phyloP scores from a whole-genome alignment of 2,888 invertebrate genomes.

The Hirtodrosophila histrioides region DNA sequence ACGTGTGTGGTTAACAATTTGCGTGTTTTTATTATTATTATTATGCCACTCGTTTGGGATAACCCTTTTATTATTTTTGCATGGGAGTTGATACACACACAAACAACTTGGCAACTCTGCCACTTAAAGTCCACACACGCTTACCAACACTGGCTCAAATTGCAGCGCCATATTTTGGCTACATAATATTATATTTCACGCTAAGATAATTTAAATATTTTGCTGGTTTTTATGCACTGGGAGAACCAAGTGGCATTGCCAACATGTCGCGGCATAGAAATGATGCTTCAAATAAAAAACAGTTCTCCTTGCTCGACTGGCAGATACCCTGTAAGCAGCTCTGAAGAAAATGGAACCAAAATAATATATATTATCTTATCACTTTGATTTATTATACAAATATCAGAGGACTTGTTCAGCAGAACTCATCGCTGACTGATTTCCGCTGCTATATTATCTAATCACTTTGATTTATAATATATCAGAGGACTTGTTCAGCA shows the following conservation, averaged over 20 bases:
- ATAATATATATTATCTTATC: too few relatives aligned
- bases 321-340: background rate
- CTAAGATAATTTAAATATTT: constrained; percentile 44
- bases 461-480: background rate
- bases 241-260: constrained; percentile 31
- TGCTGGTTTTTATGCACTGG: constrained; percentile 7
- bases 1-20: constrained; percentile 60
- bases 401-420: too few relatives aligned
- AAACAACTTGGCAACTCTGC: constrained; percentile 16
- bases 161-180: constrained; percentile 29
- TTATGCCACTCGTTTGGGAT: too few relatives aligned
- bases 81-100: too few relatives aligned
- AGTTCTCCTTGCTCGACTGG: background rate
- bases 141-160: constrained; percentile 36
- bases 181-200: constrained; percentile 36
- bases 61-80: constrained; percentile 34
- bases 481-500: too few relatives aligned
- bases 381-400: background rate
- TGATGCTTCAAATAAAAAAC: constrained; percentile 2
- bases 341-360: too few relatives aligned
- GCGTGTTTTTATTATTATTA: constrained; percentile 30
- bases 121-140: constrained; percentile 10
- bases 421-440: too few relatives aligned
- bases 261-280: constrained; percentile 48
- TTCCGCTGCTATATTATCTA: too few relatives aligned